Evolutionary conservation across 2,797 vertebrate genomes (phyloP), one percentile per base, ranked within the genome.

Genomic region (Scolopax rusticola): DNA sequence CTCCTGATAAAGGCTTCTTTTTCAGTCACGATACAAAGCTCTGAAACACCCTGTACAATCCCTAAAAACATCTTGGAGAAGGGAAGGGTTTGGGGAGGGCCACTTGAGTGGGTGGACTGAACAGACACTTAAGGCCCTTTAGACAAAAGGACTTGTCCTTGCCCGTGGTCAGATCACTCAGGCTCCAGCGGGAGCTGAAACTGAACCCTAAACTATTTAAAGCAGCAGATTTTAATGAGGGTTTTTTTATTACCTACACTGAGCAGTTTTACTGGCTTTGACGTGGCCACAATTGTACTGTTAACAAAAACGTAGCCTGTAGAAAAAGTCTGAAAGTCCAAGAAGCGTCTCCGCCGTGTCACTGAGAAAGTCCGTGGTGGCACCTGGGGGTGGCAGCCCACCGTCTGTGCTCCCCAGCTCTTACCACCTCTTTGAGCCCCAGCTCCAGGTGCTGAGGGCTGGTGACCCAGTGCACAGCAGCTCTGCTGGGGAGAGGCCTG

Each of bases 151-250:
- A 17, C 33, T 18, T 4, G 0, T 19, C 36, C 76, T 54, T 21
- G 15, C 79, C 51, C 27, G 30, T 8, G 71, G 48, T 19, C 64
- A 47, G 48, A 33, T 73, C 64, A 0, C n/a, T 10, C 0, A 1
- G 0, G 23, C 38, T 43, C 56, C 74, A n/a, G 54, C 59, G 63
- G 76, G 38, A 79, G 74, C 88, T 50, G 25, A 12, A 20, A 9
- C 23, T 4, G 32, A 87, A 5, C 45, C 69, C 61, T 33, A 4
- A 2, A 19, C 88, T 89, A 15, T 4, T 65, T 63, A 36, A 77
- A 80, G 64, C 67, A 59, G 64, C 47, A 45, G 53, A 50, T 63
- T 94, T 89, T 47, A 65, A 82, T 3, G 20, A 86, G 71, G 87
- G 50, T 5, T 69, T 78, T 78, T 93, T 95, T 68, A 85, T 77